These are phyloP conservation scores for Bradypus variegatus DNA, from an alignment of 2,797 vertebrate genomes.

Conservation along the genomic window DNA sequence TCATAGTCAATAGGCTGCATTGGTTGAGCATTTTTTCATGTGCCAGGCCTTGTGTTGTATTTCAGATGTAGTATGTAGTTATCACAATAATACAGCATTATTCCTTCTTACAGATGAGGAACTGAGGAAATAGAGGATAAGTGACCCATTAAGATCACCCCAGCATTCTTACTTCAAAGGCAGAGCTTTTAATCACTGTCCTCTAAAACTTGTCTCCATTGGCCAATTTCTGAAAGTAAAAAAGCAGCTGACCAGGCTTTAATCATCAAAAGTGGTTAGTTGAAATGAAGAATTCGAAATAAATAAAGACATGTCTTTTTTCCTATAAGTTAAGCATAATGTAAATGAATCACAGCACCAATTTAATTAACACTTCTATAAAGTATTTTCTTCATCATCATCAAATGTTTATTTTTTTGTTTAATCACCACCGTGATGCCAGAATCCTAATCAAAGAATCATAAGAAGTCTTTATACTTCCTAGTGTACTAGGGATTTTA, in stretches of 20 bases:
- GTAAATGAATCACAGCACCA: not conserved
- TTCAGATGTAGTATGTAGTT: not conserved
- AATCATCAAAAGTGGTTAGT: not conserved
- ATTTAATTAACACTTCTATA: not conserved
- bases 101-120: not conserved
- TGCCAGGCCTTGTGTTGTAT: not conserved
- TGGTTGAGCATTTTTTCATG: not conserved
- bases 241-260: not conserved
- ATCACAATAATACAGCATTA: not conserved
- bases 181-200: not conserved
- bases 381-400: not conserved
- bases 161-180: constrained; percentile 1
- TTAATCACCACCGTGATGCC: not conserved
- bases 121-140: not conserved
- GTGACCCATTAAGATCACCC: not conserved
- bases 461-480: not conserved
- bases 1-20: not conserved
- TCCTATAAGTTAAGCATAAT: not conserved
- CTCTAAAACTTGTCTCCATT: not conserved
- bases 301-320: not conserved
- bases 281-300: not conserved
- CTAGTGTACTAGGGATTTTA: not conserved
- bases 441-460: not conserved
- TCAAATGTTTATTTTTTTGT: not conserved
- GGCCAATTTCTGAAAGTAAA: constrained; percentile 7